Conservation (phyloP, 2,797 vertebrate genomes). For the Oryzias sinensis region DNA sequence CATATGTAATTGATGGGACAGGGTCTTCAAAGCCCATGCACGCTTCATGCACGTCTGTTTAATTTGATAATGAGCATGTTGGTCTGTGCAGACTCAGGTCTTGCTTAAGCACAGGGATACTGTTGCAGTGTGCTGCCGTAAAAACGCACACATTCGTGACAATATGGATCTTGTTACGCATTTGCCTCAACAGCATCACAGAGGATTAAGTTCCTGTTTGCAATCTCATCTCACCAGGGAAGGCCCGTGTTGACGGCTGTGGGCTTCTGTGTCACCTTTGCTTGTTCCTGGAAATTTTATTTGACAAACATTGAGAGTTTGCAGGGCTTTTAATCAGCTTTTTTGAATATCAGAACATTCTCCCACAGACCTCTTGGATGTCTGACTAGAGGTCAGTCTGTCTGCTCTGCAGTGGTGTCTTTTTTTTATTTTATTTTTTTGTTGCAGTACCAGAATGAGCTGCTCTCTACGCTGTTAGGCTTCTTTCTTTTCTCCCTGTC, state of each 20-base stretch:
- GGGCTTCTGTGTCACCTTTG: constrained; percentile 54
- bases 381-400: constrained; percentile 27
- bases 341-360: constrained; percentile 22
- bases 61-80: constrained; percentile 71
- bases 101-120: constrained; percentile 56
- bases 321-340: constrained; percentile 43
- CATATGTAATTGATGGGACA: constrained; percentile 37
- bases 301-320: constrained; percentile 49
- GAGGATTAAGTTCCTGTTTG: constrained; percentile 62
- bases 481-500: constrained; percentile 20
- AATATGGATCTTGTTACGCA: constrained; percentile 73
- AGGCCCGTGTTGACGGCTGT: constrained; percentile 58
- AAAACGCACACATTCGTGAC: constrained; percentile 70
- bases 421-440: background rate
- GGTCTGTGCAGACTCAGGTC: constrained; percentile 65
- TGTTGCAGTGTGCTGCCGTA: constrained; percentile 63
- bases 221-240: constrained; percentile 45
- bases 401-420: constrained; percentile 17
- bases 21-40: constrained; percentile 41
- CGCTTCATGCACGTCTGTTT: constrained; percentile 59
- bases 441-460: constrained; percentile 19
- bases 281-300: constrained; percentile 55
- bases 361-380: constrained; percentile 17
- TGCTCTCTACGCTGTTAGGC: constrained; percentile 24
- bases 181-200: constrained; percentile 56